Conservation (phyloP, 2,113 vertebrate genomes). For the Argyrosomus japonicus region DNA sequence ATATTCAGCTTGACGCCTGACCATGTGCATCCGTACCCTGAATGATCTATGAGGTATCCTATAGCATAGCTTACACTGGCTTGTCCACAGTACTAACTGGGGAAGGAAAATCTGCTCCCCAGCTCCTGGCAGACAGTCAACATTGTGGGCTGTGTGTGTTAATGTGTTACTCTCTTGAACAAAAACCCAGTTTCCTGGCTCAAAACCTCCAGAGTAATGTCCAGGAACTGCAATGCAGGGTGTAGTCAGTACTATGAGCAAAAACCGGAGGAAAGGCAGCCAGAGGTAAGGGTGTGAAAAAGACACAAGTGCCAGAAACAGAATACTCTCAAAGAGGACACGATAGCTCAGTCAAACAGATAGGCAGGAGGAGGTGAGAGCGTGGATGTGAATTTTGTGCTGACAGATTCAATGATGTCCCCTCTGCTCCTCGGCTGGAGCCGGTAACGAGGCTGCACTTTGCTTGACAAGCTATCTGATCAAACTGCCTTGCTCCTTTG, state of each 20-base stretch:
- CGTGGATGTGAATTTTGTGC: conserved; percentile 48
- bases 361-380: conserved; percentile 38
- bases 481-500: conserved; percentile 21
- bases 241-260: conserved; percentile 34
- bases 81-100: conserved; percentile 3
- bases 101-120: conserved; percentile 17
- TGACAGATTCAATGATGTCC: conserved; percentile 70
- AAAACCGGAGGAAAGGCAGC: conserved; percentile 1
- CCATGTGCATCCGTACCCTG: neutral
- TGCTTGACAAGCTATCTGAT: conserved; percentile 42
- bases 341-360: conserved; percentile 14
- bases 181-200: conserved; percentile 46
- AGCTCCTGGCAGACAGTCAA: conserved; percentile 41
- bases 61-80: conserved; percentile 12
- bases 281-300: conserved; percentile 50
- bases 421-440: conserved; percentile 35
- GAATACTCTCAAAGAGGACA: conserved; percentile 29
- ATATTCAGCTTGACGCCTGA: conserved; percentile 2
- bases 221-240: conserved; percentile 76
- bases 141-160: conserved; percentile 23
- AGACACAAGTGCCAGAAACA: conserved; percentile 38
- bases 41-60: conserved; percentile 26
- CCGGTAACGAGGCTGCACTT: conserved; percentile 59
- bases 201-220: conserved; percentile 49
- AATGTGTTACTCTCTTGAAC: conserved; percentile 32